Percentiles rank a stretch among this genome's conserved stretches.
phyloP scores from a whole-genome alignment of 1,140 invertebrate species.

The Elymnias hypermnestra region DNA sequence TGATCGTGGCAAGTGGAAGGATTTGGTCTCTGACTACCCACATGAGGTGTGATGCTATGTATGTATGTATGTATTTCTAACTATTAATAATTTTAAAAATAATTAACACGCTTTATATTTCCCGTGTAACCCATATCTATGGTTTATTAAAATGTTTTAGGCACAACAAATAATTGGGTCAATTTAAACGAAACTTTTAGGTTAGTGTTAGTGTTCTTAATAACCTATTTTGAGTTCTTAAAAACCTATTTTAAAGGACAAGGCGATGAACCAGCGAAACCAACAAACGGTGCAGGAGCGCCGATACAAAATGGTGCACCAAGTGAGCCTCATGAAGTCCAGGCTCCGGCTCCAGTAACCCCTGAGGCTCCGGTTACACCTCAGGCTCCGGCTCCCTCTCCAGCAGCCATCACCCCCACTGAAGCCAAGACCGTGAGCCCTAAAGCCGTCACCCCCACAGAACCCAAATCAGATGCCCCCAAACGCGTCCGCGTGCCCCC shows the following conservation, averaged over 20 bases:
- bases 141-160: no score
- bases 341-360: constrained; percentile 9
- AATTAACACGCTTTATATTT: no score
- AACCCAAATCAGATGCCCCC: constrained; percentile 37
- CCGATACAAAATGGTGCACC: constrained; percentile 41
- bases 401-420: constrained; percentile 11
- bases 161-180: no score
- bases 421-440: constrained; percentile 24
- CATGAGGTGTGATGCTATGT: no score
- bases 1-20: no score
- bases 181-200: no score
- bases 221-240: not conserved
- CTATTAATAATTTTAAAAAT: no score
- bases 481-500: constrained; percentile 75
- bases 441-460: constrained; percentile 28
- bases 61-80: no score
- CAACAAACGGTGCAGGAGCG: constrained; percentile 34
- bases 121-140: no score
- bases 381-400: not conserved
- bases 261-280: constrained; percentile 33
- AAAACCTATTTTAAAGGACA: constrained; percentile 29
- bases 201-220: no score
- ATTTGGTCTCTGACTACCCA: no score
- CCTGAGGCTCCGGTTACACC: constrained; percentile 12
- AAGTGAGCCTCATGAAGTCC: constrained; percentile 16